Base-by-base conservation (phyloP, 2,797 vertebrate species). In the Craterocephalus amniculus region DNA sequence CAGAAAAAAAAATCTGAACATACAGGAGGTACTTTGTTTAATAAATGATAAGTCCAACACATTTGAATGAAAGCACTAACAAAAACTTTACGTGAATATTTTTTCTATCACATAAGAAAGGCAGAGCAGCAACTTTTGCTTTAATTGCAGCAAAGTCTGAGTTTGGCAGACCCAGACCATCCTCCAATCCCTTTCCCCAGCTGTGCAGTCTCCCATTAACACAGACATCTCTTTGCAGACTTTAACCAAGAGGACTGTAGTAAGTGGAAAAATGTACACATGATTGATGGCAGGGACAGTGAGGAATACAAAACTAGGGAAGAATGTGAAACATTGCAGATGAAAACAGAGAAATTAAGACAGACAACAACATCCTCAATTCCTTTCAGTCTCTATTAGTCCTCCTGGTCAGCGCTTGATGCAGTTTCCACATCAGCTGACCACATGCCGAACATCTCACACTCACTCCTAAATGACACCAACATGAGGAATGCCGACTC, bases 191-290 rank as follows among this genome's bases (percentile, higher is more conserved):
- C 69, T 74, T 69, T 80, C 82, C 67, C 87, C 89, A 92, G 88
- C 88, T 91, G 85, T 76, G 70, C 78, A 65, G 83, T 73, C 75
- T 80, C 75, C 68, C 82, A 80, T 83, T 63, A 73, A 61, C 70
- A 10, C 75, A 91, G 86, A 76, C 85, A 77, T 70, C 36, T 77
- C 83, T 89, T 89, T 89, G 79, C 31, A 58, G 83, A 74, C 72
- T 59, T 26, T 24, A 11, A 62, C 9, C 4, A 60, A 72, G 35
- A 70, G 79, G 67, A 26, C 66, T 61, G 67, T 3, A 35, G 68
- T 58, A 70, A 79, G 83, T 54, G 74, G 83, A 87, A 81, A 75
- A 69, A 76, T 88, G 73, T 74, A 76, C 35, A 54, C 83, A 67
- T 43, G 69, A 81, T 71, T 83, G 58, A 75, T 63, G 52, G 62